Evolutionary conservation across 2,113 vertebrate species (phyloP).

Genomic region (Pitta sordida): DNA sequence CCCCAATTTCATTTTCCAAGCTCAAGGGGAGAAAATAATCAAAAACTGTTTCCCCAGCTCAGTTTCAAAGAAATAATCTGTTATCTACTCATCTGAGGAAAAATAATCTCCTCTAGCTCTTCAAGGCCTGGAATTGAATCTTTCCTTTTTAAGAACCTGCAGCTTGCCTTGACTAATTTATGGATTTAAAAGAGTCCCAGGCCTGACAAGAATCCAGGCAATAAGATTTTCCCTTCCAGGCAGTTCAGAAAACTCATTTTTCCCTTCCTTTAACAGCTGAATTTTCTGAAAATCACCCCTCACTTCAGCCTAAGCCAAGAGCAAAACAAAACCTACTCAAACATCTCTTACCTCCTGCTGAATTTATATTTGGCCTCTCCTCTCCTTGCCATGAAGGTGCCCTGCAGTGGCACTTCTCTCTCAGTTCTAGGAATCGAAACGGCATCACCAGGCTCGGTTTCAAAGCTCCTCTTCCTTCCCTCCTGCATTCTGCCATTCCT

Average conservation of each 20-base stretch:
- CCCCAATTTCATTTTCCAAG: background rate
- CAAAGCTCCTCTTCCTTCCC: background rate
- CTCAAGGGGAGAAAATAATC: background rate
- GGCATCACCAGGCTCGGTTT: background rate
- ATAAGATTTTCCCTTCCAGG: background rate
- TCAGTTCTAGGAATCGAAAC: background rate
- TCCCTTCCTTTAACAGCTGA: background rate
- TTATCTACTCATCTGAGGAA: background rate
- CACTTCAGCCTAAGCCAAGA: background rate
- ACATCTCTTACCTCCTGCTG: background rate
- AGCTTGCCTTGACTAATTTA: background rate
- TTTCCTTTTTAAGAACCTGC: background rate
- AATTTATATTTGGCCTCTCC: background rate
- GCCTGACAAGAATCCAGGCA: background rate
- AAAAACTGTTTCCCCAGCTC: background rate
- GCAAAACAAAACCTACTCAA: background rate
- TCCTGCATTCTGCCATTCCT: background rate
- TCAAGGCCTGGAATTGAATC: background rate
- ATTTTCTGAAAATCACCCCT: background rate
- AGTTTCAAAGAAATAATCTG: background rate
- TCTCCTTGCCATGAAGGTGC: background rate
- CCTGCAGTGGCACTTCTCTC: background rate
- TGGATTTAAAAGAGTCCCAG: background rate
- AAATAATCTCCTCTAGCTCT: background rate
- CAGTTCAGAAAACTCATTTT: background rate